These are phyloP conservation scores for Neolamprologus variostigma DNA, from an alignment of 2,113 vertebrate species.

Conservation along the genomic window DNA sequence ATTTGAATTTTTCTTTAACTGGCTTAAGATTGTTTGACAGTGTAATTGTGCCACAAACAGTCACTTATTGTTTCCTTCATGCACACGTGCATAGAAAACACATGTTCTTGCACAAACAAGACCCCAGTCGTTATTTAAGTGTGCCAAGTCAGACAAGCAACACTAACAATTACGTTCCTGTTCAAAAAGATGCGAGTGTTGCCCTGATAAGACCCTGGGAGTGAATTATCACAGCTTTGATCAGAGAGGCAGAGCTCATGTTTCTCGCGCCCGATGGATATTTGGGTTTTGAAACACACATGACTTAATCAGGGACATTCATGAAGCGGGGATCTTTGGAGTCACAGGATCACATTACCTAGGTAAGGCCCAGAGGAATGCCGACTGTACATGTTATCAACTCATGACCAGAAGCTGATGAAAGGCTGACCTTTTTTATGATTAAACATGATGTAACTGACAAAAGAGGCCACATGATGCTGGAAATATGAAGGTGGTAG, in stretches of 20 bases:
- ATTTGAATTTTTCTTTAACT: not conserved
- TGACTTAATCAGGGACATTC: conserved; percentile 51
- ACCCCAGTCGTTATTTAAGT: not conserved
- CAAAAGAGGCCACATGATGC: not conserved
- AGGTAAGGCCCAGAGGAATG: conserved; percentile 52
- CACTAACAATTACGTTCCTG: not conserved
- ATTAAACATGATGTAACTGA: conserved; percentile 54
- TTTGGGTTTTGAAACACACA: conserved; percentile 18
- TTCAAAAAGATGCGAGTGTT: not conserved
- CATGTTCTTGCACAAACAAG: not conserved
- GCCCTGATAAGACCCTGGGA: not conserved
- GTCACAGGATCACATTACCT: conserved; percentile 47
- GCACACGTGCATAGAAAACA: not conserved
- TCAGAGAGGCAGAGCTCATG: conserved; percentile 25
- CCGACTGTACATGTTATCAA: conserved; percentile 42
- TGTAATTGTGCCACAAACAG: not conserved
- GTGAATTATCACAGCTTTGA: not conserved
- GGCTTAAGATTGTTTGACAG: conserved; percentile 3
- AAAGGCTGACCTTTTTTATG: conserved; percentile 51
- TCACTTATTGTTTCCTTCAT: not conserved
- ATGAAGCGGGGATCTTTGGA: conserved; percentile 19
- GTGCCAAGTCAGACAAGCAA: not conserved
- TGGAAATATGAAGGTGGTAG: not conserved
- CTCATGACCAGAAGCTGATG: conserved; percentile 32
- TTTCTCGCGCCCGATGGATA: conserved; percentile 11